Evolutionary conservation across 2,113 vertebrate species (phyloP), one percentile per base, ranked within the genome.

Genomic region (Spea bombifrons): DNA sequence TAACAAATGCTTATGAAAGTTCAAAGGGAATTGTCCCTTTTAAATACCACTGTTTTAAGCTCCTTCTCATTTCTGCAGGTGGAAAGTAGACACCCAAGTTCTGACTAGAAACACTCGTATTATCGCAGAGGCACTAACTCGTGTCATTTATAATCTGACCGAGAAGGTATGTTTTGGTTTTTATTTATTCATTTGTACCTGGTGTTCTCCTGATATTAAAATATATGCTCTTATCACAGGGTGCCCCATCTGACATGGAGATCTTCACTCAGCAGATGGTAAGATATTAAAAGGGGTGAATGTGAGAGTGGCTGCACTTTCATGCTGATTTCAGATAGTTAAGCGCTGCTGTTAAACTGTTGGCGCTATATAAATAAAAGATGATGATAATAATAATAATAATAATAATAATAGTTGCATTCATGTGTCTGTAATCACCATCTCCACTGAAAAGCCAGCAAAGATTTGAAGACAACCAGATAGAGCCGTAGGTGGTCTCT

Each of bases 191-290:
- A 8, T 9, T 47, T 57, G 83, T 30, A 30, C 30, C 30, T 30
- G 30, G 30, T 30, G 30, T 30, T 30, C 30, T 30, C 30, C 30
- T 30, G 30, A 2, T 30, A 30, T 30, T 30, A 30, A 30, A 30
- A 30, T 30, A 30, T 30, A 30, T 30, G 30, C 30, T 30, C 30
- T 30, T 30, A 30, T 30, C 47, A 2, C 87, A 98, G 97, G 95
- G 96, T 3, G 92, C 95, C 0, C 94, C 94, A 46, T 89, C 90
- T n/a, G 94, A 96, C 81, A 92, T 98, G 86, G 93, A 97, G 63
- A 95, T 99, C 85, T 98, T 98, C 89, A 97, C 95, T 0, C 96
- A 98, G 81, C 97, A 99, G 88, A 99, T 99, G 97, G 97, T 99
- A 88, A 92, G 87, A 81, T 5, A 8, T 44, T 30, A 3, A 72